Evolutionary conservation across 2,888 invertebrate species (phyloP).

Genomic region (Orthosia gracilis): DNA sequence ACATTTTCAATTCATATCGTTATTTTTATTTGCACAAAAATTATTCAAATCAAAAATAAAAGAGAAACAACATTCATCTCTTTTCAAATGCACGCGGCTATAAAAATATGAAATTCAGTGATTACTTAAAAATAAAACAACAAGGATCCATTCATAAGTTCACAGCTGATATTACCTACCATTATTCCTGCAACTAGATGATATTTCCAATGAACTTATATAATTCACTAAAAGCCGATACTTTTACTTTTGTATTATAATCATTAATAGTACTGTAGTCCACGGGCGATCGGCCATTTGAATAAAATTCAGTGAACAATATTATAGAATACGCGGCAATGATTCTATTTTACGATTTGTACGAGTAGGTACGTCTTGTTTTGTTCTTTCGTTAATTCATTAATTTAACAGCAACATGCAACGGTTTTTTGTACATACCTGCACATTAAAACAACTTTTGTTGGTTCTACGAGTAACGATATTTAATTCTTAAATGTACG

Average conservation of each 20-base stretch:
- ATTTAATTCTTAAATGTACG: not conserved
- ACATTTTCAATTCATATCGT: no score
- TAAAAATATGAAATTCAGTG: not conserved
- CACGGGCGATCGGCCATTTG: not conserved
- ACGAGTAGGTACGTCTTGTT: not conserved
- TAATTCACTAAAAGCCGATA: not conserved
- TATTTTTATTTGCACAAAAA: no score
- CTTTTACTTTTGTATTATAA: not conserved
- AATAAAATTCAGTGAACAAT: slow-evolving; percentile 3
- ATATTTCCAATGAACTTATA: not conserved
- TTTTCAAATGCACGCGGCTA: not conserved
- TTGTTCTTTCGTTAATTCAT: not conserved
- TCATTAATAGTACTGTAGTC: slow-evolving; percentile 1
- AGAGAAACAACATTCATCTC: no score
- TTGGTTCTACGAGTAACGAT: not conserved
- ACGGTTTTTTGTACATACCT: not conserved
- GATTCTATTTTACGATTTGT: not conserved
- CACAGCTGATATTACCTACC: not conserved
- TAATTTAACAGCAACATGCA: not conserved
- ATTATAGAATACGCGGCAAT: not conserved
- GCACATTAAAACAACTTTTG: not conserved
- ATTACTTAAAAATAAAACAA: not conserved
- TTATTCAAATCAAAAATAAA: no score
- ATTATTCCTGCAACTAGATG: not conserved
- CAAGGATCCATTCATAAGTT: slow-evolving; percentile 4